These are phyloP conservation scores for Trisateles emortualis DNA, from an alignment of 2,888 invertebrate species.

Conservation along the genomic window DNA sequence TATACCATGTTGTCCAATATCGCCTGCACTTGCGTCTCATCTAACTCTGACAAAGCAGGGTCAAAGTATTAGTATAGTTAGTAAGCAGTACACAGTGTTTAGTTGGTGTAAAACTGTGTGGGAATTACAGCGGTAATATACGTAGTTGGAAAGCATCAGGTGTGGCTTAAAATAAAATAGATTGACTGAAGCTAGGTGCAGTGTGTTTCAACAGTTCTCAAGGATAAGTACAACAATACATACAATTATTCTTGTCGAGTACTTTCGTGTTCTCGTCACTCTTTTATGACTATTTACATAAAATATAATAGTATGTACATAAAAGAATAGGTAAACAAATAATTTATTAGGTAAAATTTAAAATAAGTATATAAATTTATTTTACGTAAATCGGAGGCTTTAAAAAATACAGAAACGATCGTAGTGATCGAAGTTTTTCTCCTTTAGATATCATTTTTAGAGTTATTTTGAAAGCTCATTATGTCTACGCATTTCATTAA, in stretches of 20 bases:
- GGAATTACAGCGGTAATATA: slow-evolving; percentile 14
- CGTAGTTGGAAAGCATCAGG: slow-evolving; percentile 13
- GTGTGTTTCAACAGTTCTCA: slow-evolving; percentile 3
- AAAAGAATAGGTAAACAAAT: too few species aligned
- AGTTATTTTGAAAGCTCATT: too few species aligned
- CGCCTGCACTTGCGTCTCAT: slow-evolving; percentile 78
- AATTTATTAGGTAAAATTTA: too few species aligned
- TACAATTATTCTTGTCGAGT: neutral
- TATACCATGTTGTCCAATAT: slow-evolving; percentile 76
- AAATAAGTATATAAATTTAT: too few species aligned
- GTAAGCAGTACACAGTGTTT: slow-evolving; percentile 53
- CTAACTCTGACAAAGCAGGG: slow-evolving; percentile 79
- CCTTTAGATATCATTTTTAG: too few species aligned
- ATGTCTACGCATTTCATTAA: too few species aligned
- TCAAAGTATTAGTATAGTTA: slow-evolving; percentile 64
- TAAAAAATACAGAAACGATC: too few species aligned
- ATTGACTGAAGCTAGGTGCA: slow-evolving; percentile 9
- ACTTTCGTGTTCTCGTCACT: neutral
- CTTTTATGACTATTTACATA: neutral
- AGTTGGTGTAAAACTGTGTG: slow-evolving; percentile 15
- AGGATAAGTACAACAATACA: neutral
- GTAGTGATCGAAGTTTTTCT: too few species aligned
- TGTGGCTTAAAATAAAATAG: slow-evolving; percentile 13
- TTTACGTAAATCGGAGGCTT: too few species aligned
- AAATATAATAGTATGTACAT: neutral